Percentiles rank a stretch among this genome's conserved stretches.
Conservation (phyloP, 2,113 vertebrate genomes). For the Circaetus gallicus region DNA sequence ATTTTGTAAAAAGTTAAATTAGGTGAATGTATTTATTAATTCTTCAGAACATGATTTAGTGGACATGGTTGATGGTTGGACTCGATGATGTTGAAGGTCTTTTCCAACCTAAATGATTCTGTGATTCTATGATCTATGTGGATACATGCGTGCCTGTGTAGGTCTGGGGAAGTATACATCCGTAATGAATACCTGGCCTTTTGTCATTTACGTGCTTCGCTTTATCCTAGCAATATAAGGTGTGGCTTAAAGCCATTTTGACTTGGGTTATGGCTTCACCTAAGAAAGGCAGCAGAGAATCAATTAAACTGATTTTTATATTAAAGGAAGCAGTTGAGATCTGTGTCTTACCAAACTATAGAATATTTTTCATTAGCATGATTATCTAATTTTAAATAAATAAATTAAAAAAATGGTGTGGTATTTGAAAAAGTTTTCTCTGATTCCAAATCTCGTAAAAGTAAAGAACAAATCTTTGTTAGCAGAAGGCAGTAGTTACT, state of each 20-base stretch:
- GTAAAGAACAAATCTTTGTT: background rate
- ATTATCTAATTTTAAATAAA: background rate
- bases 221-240: background rate
- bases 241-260: background rate
- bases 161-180: background rate
- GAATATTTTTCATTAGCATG: background rate
- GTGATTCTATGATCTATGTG: background rate
- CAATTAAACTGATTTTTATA: background rate
- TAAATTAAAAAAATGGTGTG: background rate
- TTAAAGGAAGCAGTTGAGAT: background rate
- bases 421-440: background rate
- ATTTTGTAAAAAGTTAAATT: background rate
- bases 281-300: background rate
- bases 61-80: too few species aligned
- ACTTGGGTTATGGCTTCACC: background rate
- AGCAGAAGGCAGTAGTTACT: background rate
- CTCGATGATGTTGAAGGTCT: too few species aligned
- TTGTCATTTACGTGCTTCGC: background rate
- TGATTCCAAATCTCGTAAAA: background rate
- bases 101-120: too few species aligned
- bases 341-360: background rate
- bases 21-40: background rate
- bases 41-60: too few species aligned
- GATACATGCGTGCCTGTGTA: background rate
- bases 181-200: background rate